phyloP scores from a whole-genome alignment of 2,888 invertebrate species.

The Polia nebulosa region DNA sequence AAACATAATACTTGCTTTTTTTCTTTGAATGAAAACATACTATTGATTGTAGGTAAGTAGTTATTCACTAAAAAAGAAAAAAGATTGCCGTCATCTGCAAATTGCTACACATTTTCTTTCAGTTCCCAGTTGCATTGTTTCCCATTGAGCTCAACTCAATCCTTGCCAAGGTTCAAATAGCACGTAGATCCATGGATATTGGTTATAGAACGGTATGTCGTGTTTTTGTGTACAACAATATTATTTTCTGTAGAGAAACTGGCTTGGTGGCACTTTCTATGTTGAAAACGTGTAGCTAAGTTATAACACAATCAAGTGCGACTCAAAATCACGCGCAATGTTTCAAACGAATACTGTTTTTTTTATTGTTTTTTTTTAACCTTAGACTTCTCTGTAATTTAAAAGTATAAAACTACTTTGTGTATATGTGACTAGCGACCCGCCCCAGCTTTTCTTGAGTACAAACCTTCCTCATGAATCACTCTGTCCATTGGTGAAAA shows the following conservation, averaged over 20 bases:
- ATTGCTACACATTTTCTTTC: slow-evolving; percentile 2
- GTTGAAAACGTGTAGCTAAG: background rate
- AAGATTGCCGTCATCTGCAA: background rate
- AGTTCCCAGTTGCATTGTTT: slow-evolving; percentile 21
- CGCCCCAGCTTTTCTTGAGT: too few species aligned
- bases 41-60: background rate
- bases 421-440: too few species aligned
- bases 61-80: background rate
- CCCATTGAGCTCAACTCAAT: slow-evolving; percentile 35
- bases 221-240: background rate
- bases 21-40: background rate
- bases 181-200: slow-evolving; percentile 37
- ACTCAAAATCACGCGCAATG: too few species aligned
- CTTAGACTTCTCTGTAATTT: too few species aligned
- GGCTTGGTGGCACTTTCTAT: background rate
- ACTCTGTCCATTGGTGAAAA: too few species aligned
- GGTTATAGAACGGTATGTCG: background rate
- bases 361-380: too few species aligned
- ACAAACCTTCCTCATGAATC: too few species aligned
- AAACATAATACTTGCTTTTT: too few species aligned
- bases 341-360: too few species aligned
- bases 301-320: background rate
- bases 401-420: too few species aligned
- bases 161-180: slow-evolving; percentile 30
- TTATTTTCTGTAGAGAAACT: slow-evolving; percentile 2